Evolutionary conservation across 2,797 vertebrate species (phyloP), one percentile per base, ranked within the genome.

Genomic region (Toxotes lorentzi): DNA sequence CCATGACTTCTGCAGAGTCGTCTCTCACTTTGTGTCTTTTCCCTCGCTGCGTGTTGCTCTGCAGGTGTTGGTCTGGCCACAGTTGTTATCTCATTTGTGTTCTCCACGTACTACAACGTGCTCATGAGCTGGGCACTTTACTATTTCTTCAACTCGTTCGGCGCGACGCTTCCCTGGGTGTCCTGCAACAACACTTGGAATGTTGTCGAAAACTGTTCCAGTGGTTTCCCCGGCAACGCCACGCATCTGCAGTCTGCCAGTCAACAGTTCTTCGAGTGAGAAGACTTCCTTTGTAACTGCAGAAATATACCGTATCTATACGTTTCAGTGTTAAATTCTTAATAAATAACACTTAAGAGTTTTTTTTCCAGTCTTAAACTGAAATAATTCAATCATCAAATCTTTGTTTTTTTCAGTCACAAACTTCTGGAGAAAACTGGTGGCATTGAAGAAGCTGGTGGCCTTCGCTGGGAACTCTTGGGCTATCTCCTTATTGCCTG

Each of bases 111-210:
- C 91, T 93, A 95, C 91, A 96, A 95, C 59, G 93, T 95, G 67
- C 87, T 95, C 73, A 92, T 96, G 75, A 85, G 88, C 83, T 96
- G 95, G 95, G 85, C 94, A 12, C 88, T 96, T 35, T 95, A 83
- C 81, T 96, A 96, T 88, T 77, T 96, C 19, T 90, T 95, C 83
- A 90, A 93, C 88, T 95, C 95, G 2, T 95, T 96, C 2, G 86
- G 74, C 57, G 60, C 81, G 2, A 70, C 86, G 0, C 90, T 95
- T 3, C 95, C 95, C 4, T 96, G 95, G 95, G 89, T 59, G 7
- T 93, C 92, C 61, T 96, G 95, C 83, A 95, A 95, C 89, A 94
- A 93, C 83, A 94, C 94, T 5, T 96, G 95, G 95, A 96, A 95
- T 43, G 59, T 48, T 1, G 40, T 76, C 0, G 80, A 56, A 45